A percentile compares a stretch with the other conserved stretches of the same genome.
Conservation (phyloP, 2,888 invertebrate genomes). For the Alsophila aescularia region DNA sequence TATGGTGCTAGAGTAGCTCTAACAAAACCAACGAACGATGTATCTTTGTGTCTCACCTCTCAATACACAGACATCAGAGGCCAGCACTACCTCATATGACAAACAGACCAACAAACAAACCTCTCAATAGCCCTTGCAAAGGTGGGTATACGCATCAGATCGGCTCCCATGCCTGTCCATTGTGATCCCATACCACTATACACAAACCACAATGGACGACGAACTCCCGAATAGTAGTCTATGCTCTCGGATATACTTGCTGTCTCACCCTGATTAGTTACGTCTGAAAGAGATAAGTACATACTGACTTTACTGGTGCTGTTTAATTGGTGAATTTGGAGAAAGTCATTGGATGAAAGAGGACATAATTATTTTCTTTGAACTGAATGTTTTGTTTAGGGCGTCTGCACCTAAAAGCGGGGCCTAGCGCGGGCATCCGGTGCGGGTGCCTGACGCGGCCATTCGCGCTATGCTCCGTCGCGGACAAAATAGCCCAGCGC, state of each 20-base stretch:
- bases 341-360: neutral
- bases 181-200: conserved; percentile 89
- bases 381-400: neutral
- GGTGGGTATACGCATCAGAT: conserved; percentile 84
- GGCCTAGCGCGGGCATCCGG: no score
- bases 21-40: no score
- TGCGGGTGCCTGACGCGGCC: no score
- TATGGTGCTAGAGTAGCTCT: no score
- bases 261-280: conserved; percentile 50
- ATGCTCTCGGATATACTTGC: conserved; percentile 45
- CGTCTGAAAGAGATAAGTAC: conserved; percentile 41
- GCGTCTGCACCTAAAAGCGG: no score
- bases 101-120: conserved; percentile 39
- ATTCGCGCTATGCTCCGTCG: no score
- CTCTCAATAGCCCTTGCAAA: conserved; percentile 81
- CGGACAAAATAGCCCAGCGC: no score
- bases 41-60: no score
- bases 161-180: conserved; percentile 87
- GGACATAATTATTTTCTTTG: neutral
- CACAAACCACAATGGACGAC: conserved; percentile 86
- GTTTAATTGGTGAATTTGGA: neutral
- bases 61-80: no score
- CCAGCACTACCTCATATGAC: neutral
- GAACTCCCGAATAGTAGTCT: conserved; percentile 52
- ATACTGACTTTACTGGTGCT: neutral